Evolutionary conservation across 2,113 vertebrate genomes (phyloP), one percentile per base, ranked within the genome.

Genomic region (Notothenia rossii): DNA sequence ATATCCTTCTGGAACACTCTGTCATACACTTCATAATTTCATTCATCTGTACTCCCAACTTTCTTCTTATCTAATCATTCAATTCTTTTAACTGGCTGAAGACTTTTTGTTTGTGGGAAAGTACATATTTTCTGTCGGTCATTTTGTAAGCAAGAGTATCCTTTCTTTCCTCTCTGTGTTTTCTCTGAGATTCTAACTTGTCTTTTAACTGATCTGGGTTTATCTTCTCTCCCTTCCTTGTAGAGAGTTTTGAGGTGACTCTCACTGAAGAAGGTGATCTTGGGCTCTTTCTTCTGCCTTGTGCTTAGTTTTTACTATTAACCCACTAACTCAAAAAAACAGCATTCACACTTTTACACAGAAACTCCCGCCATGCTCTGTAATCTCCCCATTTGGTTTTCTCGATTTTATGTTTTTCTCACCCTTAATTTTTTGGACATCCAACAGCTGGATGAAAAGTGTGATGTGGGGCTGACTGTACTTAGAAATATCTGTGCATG

Each of bases 171-270:
- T 89, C 67, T 81, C 82, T 7, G 77, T 94, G 89, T 96, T 82
- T 72, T 89, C 80, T 92, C 82, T 94, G 85, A 85, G 62, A 76
- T 76, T 85, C 81, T 89, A 91, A 88, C 95, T 95, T 92, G 96
- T 93, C 88, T 86, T 84, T 78, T 96, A 93, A 97, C 97, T 99
- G 97, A 98, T 95, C 94, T 92, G 94, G 96, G 95, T 97, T 96
- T 99, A 95, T 98, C 96, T 99, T 97, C 95, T 99, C 96, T 99
- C 95, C 96, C 97, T 97, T 93, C 89, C 91, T 86, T 94, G 87
- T 96, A 99, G 98, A 99, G 95, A 99, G 97, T 98, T 99, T 98
- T 99, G 97, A 99, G 97, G 97, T 99, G 97, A 99, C 97, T 96
- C 96, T 99, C 96, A 99, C 97, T 95, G 96, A 97, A 96, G 96